A percentile compares a stretch with the other conserved stretches of the same genome.
phyloP scores from a whole-genome alignment of 1,140 invertebrate species.

The Cydia pomonella region DNA sequence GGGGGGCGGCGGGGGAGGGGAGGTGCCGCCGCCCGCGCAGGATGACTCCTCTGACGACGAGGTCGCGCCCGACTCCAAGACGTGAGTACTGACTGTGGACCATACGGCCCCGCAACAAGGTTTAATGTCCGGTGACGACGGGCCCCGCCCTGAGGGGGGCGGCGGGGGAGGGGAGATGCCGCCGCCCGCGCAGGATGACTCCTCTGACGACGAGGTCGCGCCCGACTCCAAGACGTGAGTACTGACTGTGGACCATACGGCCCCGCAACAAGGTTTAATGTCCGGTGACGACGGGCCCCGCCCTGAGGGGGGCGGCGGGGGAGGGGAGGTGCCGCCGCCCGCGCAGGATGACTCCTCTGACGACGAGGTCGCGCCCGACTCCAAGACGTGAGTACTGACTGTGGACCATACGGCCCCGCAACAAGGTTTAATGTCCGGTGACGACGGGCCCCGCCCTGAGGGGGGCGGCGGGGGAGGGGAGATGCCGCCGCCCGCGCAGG shows the following conservation, averaged over 20 bases:
- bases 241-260: not conserved
- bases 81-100: conserved; percentile 29
- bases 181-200: conserved; percentile 41
- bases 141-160: conserved; percentile 31
- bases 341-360: conserved; percentile 51
- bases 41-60: conserved; percentile 58
- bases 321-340: conserved; percentile 23
- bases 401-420: not conserved
- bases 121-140: conserved; percentile 31
- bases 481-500: conserved; percentile 30
- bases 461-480: conserved; percentile 28
- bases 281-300: conserved; percentile 35
- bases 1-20: conserved; percentile 8
- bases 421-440: conserved; percentile 20
- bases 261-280: no score
- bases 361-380: conserved; percentile 43
- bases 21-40: conserved; percentile 29
- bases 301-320: conserved; percentile 18
- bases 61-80: conserved; percentile 45
- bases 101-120: not conserved
- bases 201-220: conserved; percentile 53
- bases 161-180: conserved; percentile 22
- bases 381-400: conserved; percentile 37
- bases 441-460: conserved; percentile 31
- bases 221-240: conserved; percentile 37